Conservation (phyloP, 2,797 vertebrate genomes). For the Ptychobarbus kaznakovi region DNA sequence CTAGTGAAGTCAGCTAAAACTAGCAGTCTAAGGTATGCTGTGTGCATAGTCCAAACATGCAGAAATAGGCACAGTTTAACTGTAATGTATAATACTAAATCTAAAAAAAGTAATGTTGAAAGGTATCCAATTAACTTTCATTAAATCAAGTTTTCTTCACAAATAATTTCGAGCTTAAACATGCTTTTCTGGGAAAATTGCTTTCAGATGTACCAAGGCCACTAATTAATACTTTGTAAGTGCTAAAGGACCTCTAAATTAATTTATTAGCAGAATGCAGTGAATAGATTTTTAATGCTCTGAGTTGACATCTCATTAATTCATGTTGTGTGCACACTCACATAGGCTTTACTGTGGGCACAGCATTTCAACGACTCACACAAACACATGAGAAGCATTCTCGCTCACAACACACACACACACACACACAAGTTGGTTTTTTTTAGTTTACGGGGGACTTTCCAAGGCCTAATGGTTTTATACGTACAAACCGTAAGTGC, state of each 20-base stretch:
- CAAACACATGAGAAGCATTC: conserved; percentile 17
- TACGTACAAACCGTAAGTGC: too few relatives aligned
- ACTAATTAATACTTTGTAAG: conserved; percentile 75
- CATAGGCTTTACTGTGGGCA: conserved; percentile 31
- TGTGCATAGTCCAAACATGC: background rate
- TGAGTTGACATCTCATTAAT: conserved; percentile 40
- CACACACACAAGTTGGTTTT: background rate
- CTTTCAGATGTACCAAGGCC: conserved; percentile 71
- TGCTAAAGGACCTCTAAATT: conserved; percentile 70
- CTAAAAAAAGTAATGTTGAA: conserved; percentile 44
- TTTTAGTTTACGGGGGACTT: too few relatives aligned
- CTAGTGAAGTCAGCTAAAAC: background rate
- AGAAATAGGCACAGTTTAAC: conserved; percentile 12
- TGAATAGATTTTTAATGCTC: conserved; percentile 10
- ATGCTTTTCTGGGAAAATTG: conserved; percentile 74
- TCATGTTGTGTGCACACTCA: conserved; percentile 12
- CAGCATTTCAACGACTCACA: conserved; percentile 11
- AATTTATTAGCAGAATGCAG: conserved; percentile 69
- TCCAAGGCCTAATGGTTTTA: too few relatives aligned
- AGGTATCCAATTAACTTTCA: conserved; percentile 69
- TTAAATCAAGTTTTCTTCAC: conserved; percentile 72
- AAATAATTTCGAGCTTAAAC: conserved; percentile 74
- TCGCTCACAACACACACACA: background rate
- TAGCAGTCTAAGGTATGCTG: background rate
- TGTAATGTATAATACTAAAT: background rate